phyloP scores from a whole-genome alignment of 2,888 invertebrate species.

The Cephus rjabovi region DNA sequence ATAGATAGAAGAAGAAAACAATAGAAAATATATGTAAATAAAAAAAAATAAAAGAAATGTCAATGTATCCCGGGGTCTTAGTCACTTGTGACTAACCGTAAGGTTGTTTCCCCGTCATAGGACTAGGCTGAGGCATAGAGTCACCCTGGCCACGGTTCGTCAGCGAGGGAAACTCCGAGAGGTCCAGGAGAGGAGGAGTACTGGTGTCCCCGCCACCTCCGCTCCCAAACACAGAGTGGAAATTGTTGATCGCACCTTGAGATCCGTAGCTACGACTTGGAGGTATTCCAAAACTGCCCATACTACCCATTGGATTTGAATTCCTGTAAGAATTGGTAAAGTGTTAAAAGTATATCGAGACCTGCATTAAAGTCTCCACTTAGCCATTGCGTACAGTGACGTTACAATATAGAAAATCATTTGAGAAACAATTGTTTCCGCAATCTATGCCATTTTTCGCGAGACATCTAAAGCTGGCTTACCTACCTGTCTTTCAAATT shows the following conservation, averaged over 20 bases:
- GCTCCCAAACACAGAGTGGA: conserved; percentile 85
- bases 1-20: neutral
- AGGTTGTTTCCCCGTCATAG: conserved; percentile 92
- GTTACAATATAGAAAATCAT: neutral
- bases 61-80: conserved; percentile 12
- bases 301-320: conserved; percentile 72
- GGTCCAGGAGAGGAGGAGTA: conserved; percentile 89
- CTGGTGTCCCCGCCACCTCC: conserved; percentile 76
- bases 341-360: conserved; percentile 14
- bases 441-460: neutral
- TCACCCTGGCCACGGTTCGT: conserved; percentile 87
- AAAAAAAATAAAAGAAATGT: neutral
- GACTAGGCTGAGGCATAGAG: conserved; percentile 82
- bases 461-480: neutral
- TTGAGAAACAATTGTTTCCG: neutral
- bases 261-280: conserved; percentile 70
- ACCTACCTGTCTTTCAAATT: neutral
- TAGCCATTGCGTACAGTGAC: neutral
- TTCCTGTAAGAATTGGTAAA: conserved; percentile 64
- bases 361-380: neutral
- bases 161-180: conserved; percentile 92
- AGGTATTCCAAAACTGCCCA: conserved; percentile 76
- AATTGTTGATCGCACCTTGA: conserved; percentile 69
- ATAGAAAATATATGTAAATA: neutral
- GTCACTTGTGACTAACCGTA: conserved; percentile 75